Evolutionary conservation across 2,113 vertebrate species (phyloP).

Genomic region (Chascanopsetta lugubris): DNA sequence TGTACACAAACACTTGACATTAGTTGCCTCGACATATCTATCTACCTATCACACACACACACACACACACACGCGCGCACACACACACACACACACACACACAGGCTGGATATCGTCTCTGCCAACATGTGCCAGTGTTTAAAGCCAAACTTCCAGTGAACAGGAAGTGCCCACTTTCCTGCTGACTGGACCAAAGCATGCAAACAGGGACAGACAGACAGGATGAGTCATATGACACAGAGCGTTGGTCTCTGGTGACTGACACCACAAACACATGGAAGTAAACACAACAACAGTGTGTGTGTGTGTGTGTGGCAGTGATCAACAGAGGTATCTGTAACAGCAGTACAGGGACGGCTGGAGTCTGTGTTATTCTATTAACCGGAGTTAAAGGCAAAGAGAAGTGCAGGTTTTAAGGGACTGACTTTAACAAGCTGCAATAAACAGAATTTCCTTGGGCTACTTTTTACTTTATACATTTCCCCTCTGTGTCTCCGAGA

Average conservation of each 20-base stretch:
- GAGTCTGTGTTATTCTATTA: not conserved
- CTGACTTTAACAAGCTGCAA: constrained; percentile 10
- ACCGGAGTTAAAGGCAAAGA: constrained; percentile 6
- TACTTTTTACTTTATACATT: not conserved
- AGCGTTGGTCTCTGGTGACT: constrained; percentile 1
- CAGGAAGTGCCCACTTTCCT: constrained; percentile 33
- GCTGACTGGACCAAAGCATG: constrained; percentile 29
- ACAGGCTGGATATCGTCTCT: constrained; percentile 26
- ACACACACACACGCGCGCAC: constrained; percentile 3
- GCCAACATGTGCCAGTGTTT: constrained; percentile 12
- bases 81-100: not conserved
- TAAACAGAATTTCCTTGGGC: constrained; percentile 1
- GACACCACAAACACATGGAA: not conserved
- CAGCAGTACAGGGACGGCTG: not conserved
- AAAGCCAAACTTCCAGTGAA: constrained; percentile 3
- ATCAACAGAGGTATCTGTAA: not conserved
- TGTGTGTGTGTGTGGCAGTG: constrained; percentile 7
- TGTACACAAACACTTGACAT: constrained; percentile 51
- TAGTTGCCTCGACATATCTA: constrained; percentile 20
- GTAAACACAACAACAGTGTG: not conserved
- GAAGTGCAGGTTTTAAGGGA: constrained; percentile 7
- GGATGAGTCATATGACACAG: constrained; percentile 24
- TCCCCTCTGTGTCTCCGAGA: not conserved
- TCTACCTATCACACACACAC: not conserved
- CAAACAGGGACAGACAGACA: constrained; percentile 11